Evolutionary conservation across 1,140 invertebrate genomes (phyloP).

Genomic region (Zaprionus ghesquierei): DNA sequence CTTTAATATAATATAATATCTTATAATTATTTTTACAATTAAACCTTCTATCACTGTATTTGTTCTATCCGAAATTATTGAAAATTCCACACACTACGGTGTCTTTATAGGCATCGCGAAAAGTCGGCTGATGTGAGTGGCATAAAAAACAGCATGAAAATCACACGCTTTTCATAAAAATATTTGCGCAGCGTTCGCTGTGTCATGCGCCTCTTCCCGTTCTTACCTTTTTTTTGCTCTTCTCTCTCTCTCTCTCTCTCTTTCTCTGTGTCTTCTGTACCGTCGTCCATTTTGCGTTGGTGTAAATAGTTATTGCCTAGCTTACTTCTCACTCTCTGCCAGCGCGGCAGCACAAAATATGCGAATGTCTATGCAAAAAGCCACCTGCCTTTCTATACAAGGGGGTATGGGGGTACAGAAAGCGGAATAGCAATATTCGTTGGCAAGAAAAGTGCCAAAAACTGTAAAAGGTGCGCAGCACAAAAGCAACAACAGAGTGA

Average conservation of each 20-base stretch:
- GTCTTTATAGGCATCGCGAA: neutral
- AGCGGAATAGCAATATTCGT: neutral
- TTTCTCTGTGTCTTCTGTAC: neutral
- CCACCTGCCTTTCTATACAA: neutral
- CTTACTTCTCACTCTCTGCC: slow-evolving; percentile 34
- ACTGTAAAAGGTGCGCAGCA: slow-evolving; percentile 28
- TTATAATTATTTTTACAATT: too few species aligned
- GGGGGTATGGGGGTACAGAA: neutral
- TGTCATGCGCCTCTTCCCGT: neutral
- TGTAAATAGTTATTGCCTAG: slow-evolving; percentile 45
- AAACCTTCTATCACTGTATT: too few species aligned
- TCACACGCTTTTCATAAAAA: slow-evolving; percentile 46
- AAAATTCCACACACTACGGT: neutral
- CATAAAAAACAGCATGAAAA: slow-evolving; percentile 24
- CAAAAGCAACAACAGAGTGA: slow-evolving; percentile 1
- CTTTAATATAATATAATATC: too few species aligned
- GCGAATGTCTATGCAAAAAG: slow-evolving; percentile 25
- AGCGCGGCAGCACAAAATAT: slow-evolving; percentile 27
- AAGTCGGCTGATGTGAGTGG: slow-evolving; percentile 8
- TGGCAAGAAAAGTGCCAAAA: slow-evolving; percentile 36
- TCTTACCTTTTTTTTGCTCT: neutral
- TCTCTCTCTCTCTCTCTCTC: neutral
- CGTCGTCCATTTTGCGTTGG: slow-evolving; percentile 6
- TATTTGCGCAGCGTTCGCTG: slow-evolving; percentile 12
- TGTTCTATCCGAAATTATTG: neutral